Evolutionary conservation across 1,140 invertebrate genomes (phyloP), one percentile per base, ranked within the genome.

Genomic region (Drosophila insularis): DNA sequence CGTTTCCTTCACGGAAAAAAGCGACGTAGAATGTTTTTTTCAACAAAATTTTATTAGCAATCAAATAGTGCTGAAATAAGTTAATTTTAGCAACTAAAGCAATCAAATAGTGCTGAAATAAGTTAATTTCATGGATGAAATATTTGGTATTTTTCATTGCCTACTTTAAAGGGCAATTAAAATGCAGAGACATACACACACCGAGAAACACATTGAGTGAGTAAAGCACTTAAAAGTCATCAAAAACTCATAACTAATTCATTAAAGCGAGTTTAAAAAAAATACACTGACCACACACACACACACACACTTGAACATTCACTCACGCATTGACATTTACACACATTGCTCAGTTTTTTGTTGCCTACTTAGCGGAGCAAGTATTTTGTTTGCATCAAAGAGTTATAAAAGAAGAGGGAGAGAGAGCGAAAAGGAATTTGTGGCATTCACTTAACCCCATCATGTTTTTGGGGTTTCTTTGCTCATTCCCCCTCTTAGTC

Each of bases 301-400:
- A n/a, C 27, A 58, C 31, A 59, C 35, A 40, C 14, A 40, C 19
- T 39, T 6, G 19, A 23, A 37, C 60, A 40, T 13, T 5, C 58
- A 14, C 68, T 5, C 69, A 39, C 11, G 13, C 19, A 21, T 32
- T 3, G 39, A 40, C 55, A 59, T 31, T 5, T 14, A 37, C 54
- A 11, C 67, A 43, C 54, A 56, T 56, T 50, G 19, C 17, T 11
- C 37, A 14, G 10, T 63, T 63, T 75, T 64, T 72, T 72, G 76
- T 68, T 75, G 76, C 76, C 73, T 78, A 76, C 74, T 78, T 72
- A 72, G 76, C 55, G 68, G 76, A 43, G 64, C 73, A 78, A 78
- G 64, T 72, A 75, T 78, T 78, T 78, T 40, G 59, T 40, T 63
- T 74, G 62, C 53, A 43, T 66, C 11, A 37, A 50, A 50, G 43